Evolutionary conservation across 2,888 invertebrate species (phyloP).

Genomic region (Polydrusus pterygomalis): DNA sequence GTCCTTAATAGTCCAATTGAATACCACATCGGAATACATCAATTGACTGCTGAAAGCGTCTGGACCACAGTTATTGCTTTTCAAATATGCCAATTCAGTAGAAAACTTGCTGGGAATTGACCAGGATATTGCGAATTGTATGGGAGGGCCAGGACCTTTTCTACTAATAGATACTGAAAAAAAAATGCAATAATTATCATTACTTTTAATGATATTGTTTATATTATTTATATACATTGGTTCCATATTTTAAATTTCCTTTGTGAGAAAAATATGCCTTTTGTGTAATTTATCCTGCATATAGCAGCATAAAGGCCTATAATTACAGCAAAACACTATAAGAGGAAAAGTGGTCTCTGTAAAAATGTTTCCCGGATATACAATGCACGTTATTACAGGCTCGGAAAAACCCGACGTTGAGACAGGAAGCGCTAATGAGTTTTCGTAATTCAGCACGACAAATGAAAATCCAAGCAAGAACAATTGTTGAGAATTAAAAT

Average conservation of each 20-base stretch:
- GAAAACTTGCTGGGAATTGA: slow-evolving; percentile 57
- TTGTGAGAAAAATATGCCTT: too few relatives aligned
- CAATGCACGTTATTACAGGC: too few relatives aligned
- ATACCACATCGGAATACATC: slow-evolving; percentile 54
- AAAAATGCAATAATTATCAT: slow-evolving; percentile 35
- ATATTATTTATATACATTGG: too few relatives aligned
- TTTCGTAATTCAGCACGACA: background rate
- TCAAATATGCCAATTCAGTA: slow-evolving; percentile 57
- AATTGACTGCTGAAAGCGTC: slow-evolving; percentile 59
- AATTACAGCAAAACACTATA: too few relatives aligned
- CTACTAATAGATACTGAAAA: slow-evolving; percentile 59
- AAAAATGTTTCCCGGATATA: too few relatives aligned
- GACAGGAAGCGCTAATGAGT: too few relatives aligned
- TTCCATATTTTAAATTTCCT: too few relatives aligned
- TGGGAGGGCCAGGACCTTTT: slow-evolving; percentile 46
- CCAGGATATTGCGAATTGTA: slow-evolving; percentile 60
- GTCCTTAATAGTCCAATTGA: slow-evolving; percentile 65
- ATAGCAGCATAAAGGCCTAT: too few relatives aligned
- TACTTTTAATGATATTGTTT: background rate
- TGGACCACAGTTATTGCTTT: slow-evolving; percentile 59
- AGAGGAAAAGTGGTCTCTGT: too few relatives aligned
- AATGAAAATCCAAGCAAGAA: background rate
- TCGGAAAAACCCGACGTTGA: too few relatives aligned
- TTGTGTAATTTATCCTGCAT: too few relatives aligned
- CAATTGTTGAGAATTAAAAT: too few relatives aligned